Base-by-base conservation (phyloP, 1,140 invertebrate genomes). In the Lucilia sericata region DNA sequence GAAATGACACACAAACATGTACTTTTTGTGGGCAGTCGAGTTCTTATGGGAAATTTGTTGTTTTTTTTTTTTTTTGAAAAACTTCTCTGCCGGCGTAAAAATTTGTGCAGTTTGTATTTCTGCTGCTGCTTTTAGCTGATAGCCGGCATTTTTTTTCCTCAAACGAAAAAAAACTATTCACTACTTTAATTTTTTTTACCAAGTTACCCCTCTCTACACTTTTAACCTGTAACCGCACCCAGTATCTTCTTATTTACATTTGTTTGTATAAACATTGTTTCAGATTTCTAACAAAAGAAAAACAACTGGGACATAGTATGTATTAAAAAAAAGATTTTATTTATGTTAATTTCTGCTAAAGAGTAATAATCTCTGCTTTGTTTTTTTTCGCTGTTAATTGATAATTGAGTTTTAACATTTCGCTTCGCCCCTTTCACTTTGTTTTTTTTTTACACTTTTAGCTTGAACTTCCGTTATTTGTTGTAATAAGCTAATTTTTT, bases 221-320 rank as follows among this genome's bases (percentile, higher is more conserved):
- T 70, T 25, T 70, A 70, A 25, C 65, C 65, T 10, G 65, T 70
- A 70, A 70, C 65, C 65, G 65, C 65, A 70, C 65, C 65, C 65
- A 21, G 65, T 21, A 70, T 25, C 65, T 70, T 17, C 7, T 3
- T 70, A 70, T 21, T 70, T 70, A 21, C 7, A 30, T 60, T 17
- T 7, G 55, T 60, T n/a, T 30, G 25, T 30, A 30, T 30, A 30
- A 30, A 30, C 25, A 30, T 30, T 30, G 25, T 30, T 30, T 30
- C 25, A 60, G n/a, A 60, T 60, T n/a, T 17, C 0, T n/a, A 21
- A 70, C 65, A 70, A 70, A 60, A 60, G n/a, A 70, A 21, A 19
- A 25, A 25, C 65, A 21, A 70, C 65, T 70, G 65, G 65, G 21
- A 17, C 49, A 51, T 12, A 17, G 10, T 13, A 7, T 13, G n/a